Base-by-base conservation (phyloP, 2,888 invertebrate species). In the Orthonychiurus folsomi region DNA sequence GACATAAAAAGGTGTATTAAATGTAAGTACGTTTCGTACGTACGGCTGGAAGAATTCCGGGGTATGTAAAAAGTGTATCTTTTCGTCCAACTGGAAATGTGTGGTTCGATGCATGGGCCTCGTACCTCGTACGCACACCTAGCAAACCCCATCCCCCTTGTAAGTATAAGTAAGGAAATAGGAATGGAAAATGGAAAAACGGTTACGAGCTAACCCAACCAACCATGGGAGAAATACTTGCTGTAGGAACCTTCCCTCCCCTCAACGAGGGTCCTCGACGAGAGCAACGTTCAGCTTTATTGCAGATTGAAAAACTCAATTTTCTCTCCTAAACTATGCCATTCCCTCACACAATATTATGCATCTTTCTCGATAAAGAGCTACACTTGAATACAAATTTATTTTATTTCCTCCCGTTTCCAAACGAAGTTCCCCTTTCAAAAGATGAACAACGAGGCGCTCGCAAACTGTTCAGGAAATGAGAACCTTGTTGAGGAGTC, bases 271-370 rank as follows among this genome's bases (percentile, higher is more conserved):
- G n/a, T n/a, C n/a, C n/a, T n/a, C n/a, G n/a, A n/a, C n/a, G n/a
- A n/a, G n/a, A n/a, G 57, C 50, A 37, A 60, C 59, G 56, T 63
- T 66, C 56, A 68, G 68, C 70, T 72, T 72, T 72, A 72, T 72
- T 70, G 70, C 72, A 72, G 70, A 72, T 72, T 72, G 72, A 72
- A 72, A 72, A 72, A 72, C 69, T 72, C 72, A 70, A 72, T 72
- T 72, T 71, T 72, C 70, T 67, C 63, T 69, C 63, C 68, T 72
- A 72, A 72, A 72, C 70, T 72, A 69, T 68, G 68, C 70, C 69
- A 72, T 70, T 72, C 66, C 63, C 69, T 69, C 65, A 61, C 56
- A 65, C 61, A 69, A 69, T 66, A 65, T 64, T 66, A 66, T 69
- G 70, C 70, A 69, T 68, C 68, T 68, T 67, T 62, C 66, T 66